Base-by-base conservation (phyloP, 1,140 invertebrate species). In the Ceratina japonica region DNA sequence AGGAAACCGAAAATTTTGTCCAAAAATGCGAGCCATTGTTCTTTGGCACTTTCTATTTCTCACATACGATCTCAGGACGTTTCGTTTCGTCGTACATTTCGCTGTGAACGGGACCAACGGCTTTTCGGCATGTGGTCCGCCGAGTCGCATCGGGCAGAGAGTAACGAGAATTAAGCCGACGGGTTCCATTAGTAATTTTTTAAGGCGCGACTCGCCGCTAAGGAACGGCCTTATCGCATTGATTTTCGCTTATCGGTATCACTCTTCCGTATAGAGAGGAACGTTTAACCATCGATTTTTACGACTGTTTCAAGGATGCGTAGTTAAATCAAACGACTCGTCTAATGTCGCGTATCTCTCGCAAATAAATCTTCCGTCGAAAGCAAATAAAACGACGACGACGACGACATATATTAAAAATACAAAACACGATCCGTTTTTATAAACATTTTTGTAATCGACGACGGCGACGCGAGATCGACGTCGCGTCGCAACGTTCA, bases 161-260 rank as follows among this genome's bases (percentile, higher is more conserved):
- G 49, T 20, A 22, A 74, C 62, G 13, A 37, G 10, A 27, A 20
- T 56, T 64, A 24, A 52, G 5, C 37, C 10, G 37, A 44, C 37
- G 62, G 22, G 5, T 44, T 54, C 16, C 20, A 18, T 54, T 54
- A 31, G 68, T 52, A 72, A 51, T 13, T 51, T 20, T 8, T 0
- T 27, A 22, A 72, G 27, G 24, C 51, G 51, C 44, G 59, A 8
- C 31, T 12, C 3, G 8, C 18, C 24, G 22, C 1, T 16, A n/a
- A 24, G 10, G 18, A 20, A 2, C 12, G 15, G 8, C 27, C 8
- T 56, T 20, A 37, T 13, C 3, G 18, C 52, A 56, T 56, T 18
- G 52, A 70, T 51, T 31, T 70, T 70, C n/a, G 27, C 18, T 70
- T 58, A 70, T 59, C 54, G 49, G 37, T 7, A n/a, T n/a, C n/a